Conservation (phyloP, 2,888 invertebrate genomes). For the Campoplex nolae region DNA sequence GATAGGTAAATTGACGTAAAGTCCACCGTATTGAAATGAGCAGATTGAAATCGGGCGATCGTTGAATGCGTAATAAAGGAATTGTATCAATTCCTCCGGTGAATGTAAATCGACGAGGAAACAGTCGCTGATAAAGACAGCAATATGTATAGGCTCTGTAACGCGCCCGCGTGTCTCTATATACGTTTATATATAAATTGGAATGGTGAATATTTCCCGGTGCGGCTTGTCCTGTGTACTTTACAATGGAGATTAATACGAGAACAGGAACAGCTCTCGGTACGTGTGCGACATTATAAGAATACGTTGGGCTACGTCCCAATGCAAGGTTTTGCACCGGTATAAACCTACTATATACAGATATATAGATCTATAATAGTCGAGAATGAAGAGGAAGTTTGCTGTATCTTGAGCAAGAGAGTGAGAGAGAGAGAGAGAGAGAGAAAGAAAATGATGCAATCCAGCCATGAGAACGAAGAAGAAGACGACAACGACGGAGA, state of each 20-base stretch:
- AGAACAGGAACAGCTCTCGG: slow-evolving; percentile 45
- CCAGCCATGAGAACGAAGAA: slow-evolving; percentile 33
- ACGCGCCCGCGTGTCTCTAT: neutral
- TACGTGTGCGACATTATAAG: slow-evolving; percentile 60
- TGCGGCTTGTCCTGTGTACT: slow-evolving; percentile 44
- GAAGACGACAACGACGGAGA: slow-evolving; percentile 25
- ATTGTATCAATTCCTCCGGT: slow-evolving; percentile 54
- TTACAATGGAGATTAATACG: slow-evolving; percentile 67
- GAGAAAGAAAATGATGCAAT: slow-evolving; percentile 55
- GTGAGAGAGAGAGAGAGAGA: slow-evolving; percentile 13
- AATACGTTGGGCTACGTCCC: slow-evolving; percentile 53
- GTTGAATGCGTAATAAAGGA: slow-evolving; percentile 49
- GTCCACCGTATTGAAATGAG: slow-evolving; percentile 2
- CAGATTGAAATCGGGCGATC: slow-evolving; percentile 27
- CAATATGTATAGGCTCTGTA: neutral
- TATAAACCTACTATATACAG: slow-evolving; percentile 10
- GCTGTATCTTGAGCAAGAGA: neutral
- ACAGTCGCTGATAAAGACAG: slow-evolving; percentile 46
- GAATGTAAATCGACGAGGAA: slow-evolving; percentile 49
- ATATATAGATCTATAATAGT: slow-evolving; percentile 16
- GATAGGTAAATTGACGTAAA: slow-evolving; percentile 6
- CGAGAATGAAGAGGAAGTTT: slow-evolving; percentile 21
- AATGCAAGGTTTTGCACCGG: slow-evolving; percentile 27
- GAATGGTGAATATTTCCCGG: slow-evolving; percentile 17
- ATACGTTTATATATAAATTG: slow-evolving; percentile 11